Evolutionary conservation across 2,113 vertebrate genomes (phyloP), one percentile per base, ranked within the genome.

Genomic region (Pungitius pungitius): DNA sequence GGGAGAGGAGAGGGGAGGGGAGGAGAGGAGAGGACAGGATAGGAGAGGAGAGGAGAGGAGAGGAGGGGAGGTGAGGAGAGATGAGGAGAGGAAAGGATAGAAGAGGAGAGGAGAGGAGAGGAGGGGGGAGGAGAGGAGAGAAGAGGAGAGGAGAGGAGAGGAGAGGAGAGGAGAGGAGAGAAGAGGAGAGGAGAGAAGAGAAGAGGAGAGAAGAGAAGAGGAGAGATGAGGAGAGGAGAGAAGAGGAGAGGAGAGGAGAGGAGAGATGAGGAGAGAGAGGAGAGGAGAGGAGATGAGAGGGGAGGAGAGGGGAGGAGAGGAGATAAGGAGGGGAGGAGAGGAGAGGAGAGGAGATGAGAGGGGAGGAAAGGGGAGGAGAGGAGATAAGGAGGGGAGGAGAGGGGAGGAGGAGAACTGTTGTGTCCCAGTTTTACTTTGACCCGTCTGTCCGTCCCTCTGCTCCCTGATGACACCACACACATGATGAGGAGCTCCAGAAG

Each of bases 351-450:
- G n/a, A 0, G 56, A 59, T 43, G 12, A 56, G 56, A 81, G 12
- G 24, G 49, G 26, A 67, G 45, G 39, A 40, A 30, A 30, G 30
- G 30, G 5, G 30, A 30, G 30, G 30, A 12, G 26, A 55, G 47
- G 15, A 30, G 47, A 20, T n/a, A n/a, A n/a, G n/a, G n/a, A n/a
- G n/a, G n/a, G n/a, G n/a, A n/a, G n/a, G n/a, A n/a, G n/a, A n/a
- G n/a, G n/a, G n/a, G n/a, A n/a, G 14, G 26, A 55, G 47, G 15
- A 30, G 47, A 20, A 27, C 4, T 14, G 57, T 15, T 14, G 17
- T 64, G 87, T 72, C 78, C 87, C 63, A 84, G 71, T 77, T 87
- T 83, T 1, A 52, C 39, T 66, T 63, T 87, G 86, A 84, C 85
- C 70, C 39, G 37, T 55, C 73, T 45, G 52, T 68, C 75, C 60